These are phyloP conservation scores for Stegodyphus dumicola DNA, from an alignment of 1,140 invertebrate species.

Conservation along the genomic window DNA sequence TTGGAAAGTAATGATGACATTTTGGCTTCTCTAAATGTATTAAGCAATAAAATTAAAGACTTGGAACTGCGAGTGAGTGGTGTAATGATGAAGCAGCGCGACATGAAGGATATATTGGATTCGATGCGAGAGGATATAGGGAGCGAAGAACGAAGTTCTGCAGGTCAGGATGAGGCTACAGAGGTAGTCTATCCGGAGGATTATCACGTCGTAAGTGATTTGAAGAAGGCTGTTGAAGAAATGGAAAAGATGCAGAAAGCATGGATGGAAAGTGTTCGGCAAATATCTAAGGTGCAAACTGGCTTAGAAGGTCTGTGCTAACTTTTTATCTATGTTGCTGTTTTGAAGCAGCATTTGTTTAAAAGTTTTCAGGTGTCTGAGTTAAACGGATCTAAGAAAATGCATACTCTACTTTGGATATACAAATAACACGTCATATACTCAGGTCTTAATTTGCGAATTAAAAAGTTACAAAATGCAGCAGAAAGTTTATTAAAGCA, in stretches of 20 bases:
- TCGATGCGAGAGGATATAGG: not conserved
- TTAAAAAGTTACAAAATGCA: too few species aligned
- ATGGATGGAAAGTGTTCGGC: not conserved
- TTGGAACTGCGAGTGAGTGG: constrained; percentile 5
- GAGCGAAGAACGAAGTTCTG: not conserved
- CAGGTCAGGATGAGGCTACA: not conserved
- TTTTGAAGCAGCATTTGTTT: too few species aligned
- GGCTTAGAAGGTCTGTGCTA: not conserved
- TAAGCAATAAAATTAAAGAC: not conserved
- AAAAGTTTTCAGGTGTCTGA: too few species aligned
- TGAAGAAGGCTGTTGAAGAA: not conserved
- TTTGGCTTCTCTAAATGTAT: not conserved
- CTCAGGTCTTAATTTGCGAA: too few species aligned
- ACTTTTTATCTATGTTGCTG: not conserved
- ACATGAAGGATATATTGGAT: not conserved
- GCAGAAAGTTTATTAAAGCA: too few species aligned
- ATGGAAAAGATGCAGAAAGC: constrained; percentile 1
- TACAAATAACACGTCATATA: too few species aligned
- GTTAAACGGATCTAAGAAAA: too few species aligned
- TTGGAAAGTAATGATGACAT: not conserved
- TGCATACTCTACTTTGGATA: too few species aligned
- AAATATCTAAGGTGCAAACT: too few species aligned
- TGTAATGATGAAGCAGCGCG: not conserved
- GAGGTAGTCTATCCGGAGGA: not conserved
- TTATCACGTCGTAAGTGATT: not conserved